Percentiles rank a stretch among this genome's conserved stretches.
These are phyloP conservation scores for Peromyscus aztecus DNA, from an alignment of 2,797 vertebrate genomes.

Conservation along the genomic window DNA sequence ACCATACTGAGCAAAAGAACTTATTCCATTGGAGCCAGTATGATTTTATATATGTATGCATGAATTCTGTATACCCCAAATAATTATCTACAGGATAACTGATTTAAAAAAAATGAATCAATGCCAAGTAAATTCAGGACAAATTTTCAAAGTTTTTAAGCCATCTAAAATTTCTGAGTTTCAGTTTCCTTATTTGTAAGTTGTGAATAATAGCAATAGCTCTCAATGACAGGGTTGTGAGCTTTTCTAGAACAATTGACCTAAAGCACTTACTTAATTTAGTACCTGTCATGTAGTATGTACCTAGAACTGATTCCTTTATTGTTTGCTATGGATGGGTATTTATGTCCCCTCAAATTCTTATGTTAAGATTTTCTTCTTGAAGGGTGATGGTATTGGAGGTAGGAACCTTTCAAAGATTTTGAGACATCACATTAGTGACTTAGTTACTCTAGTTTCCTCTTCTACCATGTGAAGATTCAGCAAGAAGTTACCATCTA, in stretches of 20 bases:
- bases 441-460: not conserved
- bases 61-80: not conserved
- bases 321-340: not conserved
- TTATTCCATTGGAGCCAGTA: constrained; percentile 16
- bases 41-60: not conserved
- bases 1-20: not conserved
- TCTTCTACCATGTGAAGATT: not conserved
- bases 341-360: not conserved
- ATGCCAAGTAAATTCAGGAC: not conserved
- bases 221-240: not conserved
- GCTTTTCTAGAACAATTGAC: not conserved
- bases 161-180: not conserved
- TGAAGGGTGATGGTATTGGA: not conserved
- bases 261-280: not conserved
- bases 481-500: not conserved
- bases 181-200: not conserved
- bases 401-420: not conserved
- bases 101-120: not conserved
- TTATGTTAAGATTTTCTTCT: not conserved
- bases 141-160: not conserved
- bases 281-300: not conserved
- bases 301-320: not conserved
- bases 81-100: not conserved
- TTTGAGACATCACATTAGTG: not conserved
- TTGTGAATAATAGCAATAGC: not conserved